Evolutionary conservation across 92 coral and sea anemone genomes (phyloP), one percentile per base, ranked within the genome.

Genomic region (Palythoa caribaeorum): DNA sequence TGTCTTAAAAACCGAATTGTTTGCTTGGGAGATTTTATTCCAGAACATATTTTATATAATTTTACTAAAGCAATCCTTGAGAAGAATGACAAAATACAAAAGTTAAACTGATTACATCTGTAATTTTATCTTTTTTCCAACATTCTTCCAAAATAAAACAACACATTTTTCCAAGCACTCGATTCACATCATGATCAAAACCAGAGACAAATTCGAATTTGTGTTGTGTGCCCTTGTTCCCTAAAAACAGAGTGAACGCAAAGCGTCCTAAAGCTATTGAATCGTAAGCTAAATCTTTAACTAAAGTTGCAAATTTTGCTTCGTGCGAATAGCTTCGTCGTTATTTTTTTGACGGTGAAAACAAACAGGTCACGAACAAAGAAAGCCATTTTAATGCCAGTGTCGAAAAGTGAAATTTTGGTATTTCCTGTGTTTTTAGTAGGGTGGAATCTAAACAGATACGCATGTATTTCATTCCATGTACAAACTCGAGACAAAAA

Each of bases 401-500:
- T 81, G 76, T 71, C 66, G 62, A 66, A 81, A 81, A n/a, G 54
- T 38, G 86, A 81, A 79, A 81, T 81, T 68, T 81, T 60, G 71
- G 86, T 36, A 81, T 66, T 66, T 81, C 62, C 75, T 81, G 86
- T 81, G 47, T 66, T 81, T 81, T 11, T 37, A 57, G 55, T 39
- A 40, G 39, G 57, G 15, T 40, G 36, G 16, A 78, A 81, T 20
- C 63, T 9, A 12, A 77, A 54, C 38, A 12, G 78, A 73, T 35
- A 20, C 6, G 2, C 40, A 50, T 52, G 63, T 77, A 28, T 20
- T 81, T 65, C 47, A n/a, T 51, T 81, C 44, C 8, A 37, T 81
- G 63, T 65, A 38, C 75, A 36, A 81, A 66, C 35, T n/a, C 72
- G 72, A 79, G 38, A 60, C 47, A 79, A 38, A 57, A 16, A 79